Base-by-base conservation (phyloP, 92 coral and sea anemone genomes). In the Siderastrea siderea region DNA sequence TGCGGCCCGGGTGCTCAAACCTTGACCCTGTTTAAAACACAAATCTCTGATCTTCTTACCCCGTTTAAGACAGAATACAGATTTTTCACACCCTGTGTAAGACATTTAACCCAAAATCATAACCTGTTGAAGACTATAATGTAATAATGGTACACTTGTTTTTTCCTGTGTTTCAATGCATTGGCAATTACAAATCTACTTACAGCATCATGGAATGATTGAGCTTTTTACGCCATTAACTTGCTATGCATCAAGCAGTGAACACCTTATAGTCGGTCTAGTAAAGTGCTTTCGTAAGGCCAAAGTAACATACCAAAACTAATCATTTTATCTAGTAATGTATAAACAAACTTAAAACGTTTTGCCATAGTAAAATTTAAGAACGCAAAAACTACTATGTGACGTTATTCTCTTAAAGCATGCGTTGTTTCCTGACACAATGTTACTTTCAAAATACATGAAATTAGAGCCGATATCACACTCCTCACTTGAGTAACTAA, bases 1-100 rank as follows among this genome's bases (percentile, higher is more conserved):
- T 72, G 77, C 58, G 58, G 59, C 77, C 52, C 0, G 77, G 77
- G 1, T 44, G 77, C n/a, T 48, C 3, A 48, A 50, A 72, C 26
- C 77, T 43, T 16, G 57, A 72, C 77, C 77, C 77, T 72, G 60
- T 72, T 48, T 72, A 72, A 72, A 58, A 72, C 77, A 72, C 77
- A 52, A 48, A 46, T 47, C 54, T 6, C 77, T 72, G 77, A 72
- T 72, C 48, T 72, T 50, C 57, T 43, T 48, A 48, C 54, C 77
- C 77, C 48, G 59, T 72, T 72, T 48, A 72, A 72, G 59, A 72
- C 77, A 72, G 77, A 72, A 47, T 72, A 2, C 73, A n/a, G 50
- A 68, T 45, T 71, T 71, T 71, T 71, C 17, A 11, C 0, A 2
- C 75, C 75, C 75, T 71, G 49, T 71, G 1, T 71, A 1, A 71